Conservation (phyloP, 2,113 vertebrate species). For the Lipophrys pholis region DNA sequence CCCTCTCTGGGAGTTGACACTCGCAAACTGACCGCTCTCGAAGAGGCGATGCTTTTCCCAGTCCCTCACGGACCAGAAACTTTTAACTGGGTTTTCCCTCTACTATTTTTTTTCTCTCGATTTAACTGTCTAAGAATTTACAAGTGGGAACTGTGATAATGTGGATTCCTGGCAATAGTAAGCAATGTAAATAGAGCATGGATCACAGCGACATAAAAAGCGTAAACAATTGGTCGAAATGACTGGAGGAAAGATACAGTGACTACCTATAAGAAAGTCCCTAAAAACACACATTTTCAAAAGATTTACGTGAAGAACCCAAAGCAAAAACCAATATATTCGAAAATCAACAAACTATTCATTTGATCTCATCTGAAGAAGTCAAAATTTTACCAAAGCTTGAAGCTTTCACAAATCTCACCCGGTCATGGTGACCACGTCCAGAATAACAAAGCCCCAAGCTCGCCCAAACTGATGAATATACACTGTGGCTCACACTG, state of each 20-base stretch:
- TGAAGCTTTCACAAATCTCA: conserved; percentile 7
- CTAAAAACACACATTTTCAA: too few relatives aligned
- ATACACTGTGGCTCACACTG: conserved; percentile 20
- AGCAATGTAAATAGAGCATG: too few relatives aligned
- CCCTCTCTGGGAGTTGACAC: conserved; percentile 16
- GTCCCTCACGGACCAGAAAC: conserved; percentile 23
- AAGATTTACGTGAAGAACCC: too few relatives aligned
- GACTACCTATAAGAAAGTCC: too few relatives aligned
- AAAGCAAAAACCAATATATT: too few relatives aligned
- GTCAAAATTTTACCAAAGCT: conserved; percentile 10
- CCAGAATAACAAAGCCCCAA: conserved; percentile 10
- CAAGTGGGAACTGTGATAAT: too few relatives aligned
- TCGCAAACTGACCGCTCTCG: conserved; percentile 41
- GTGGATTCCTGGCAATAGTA: too few relatives aligned
- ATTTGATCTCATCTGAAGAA: neutral
- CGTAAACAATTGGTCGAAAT: too few relatives aligned
- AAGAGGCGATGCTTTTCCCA: conserved; percentile 34
- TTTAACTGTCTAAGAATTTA: conserved; percentile 6
- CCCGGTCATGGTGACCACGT: conserved; percentile 33
- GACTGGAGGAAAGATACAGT: too few relatives aligned
- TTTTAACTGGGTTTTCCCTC: conserved; percentile 11
- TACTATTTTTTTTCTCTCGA: neutral
- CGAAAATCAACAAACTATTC: too few relatives aligned
- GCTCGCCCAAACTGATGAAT: conserved; percentile 32
- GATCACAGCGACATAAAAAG: too few relatives aligned